Conservation (phyloP, 1,140 invertebrate species). For the Centruroides vittatus region DNA sequence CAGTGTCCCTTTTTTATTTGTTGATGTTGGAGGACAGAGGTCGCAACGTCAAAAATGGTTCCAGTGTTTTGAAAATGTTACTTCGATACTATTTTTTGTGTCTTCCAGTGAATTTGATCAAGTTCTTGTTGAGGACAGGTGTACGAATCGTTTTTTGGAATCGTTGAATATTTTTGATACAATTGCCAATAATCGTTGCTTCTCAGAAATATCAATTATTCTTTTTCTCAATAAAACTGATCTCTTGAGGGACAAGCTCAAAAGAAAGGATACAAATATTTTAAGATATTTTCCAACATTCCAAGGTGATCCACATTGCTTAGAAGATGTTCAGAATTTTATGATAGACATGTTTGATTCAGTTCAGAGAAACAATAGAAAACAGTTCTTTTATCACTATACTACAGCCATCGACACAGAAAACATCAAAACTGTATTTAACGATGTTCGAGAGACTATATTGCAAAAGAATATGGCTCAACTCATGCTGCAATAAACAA, state of each 20-base stretch:
- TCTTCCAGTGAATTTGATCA: constrained; percentile 63
- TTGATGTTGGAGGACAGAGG: constrained; percentile 63
- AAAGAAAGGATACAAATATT: constrained; percentile 6
- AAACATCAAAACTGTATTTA: constrained; percentile 95
- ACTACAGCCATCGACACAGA: constrained; percentile 96
- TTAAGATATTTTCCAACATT: constrained; percentile 66
- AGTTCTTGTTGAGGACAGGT: constrained; percentile 66
- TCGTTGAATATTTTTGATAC: constrained; percentile 94
- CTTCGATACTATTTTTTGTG: constrained; percentile 60
- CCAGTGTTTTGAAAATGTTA: constrained; percentile 62
- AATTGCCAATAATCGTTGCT: constrained; percentile 90
- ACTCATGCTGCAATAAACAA: constrained; percentile 67
- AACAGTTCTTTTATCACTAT: constrained; percentile 87
- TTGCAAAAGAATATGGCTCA: constrained; percentile 83
- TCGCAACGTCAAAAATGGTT: constrained; percentile 73
- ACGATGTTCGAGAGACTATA: constrained; percentile 93
- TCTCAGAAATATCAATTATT: constrained; percentile 86
- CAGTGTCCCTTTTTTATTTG: constrained; percentile 90
- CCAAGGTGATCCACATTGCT: constrained; percentile 65
- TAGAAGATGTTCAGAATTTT: constrained; percentile 63
- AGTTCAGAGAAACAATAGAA: constrained; percentile 35
- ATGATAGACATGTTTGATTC: constrained; percentile 79
- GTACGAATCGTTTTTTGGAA: constrained; percentile 88
- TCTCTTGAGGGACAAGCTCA: constrained; percentile 16
- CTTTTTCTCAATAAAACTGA: constrained; percentile 88